Evolutionary conservation across 2,888 invertebrate species (phyloP), one percentile per base, ranked within the genome.

Genomic region (Sepioteuthis lessoniana): DNA sequence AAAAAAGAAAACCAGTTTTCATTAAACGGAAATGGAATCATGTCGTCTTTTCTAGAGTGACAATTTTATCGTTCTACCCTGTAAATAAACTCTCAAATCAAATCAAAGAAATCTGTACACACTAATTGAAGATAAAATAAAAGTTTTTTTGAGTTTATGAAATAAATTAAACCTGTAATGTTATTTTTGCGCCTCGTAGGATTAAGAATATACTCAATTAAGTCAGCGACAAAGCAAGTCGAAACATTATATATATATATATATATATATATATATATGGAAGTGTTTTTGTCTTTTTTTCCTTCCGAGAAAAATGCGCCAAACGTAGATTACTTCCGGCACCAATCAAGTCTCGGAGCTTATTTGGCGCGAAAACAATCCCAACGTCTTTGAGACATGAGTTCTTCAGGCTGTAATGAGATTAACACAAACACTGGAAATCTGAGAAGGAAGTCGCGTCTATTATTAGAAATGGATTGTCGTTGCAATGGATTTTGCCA

Each of bases 251-350:
- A n/a, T n/a, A n/a, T n/a, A n/a, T n/a, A n/a, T n/a, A n/a, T n/a
- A n/a, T n/a, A n/a, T n/a, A n/a, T n/a, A n/a, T n/a, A n/a, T n/a
- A n/a, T n/a, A n/a, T n/a, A n/a, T n/a, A n/a, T n/a, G n/a, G n/a
- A n/a, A n/a, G n/a, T n/a, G n/a, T n/a, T n/a, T n/a, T n/a, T n/a
- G n/a, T n/a, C n/a, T n/a, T n/a, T n/a, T n/a, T n/a, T n/a, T n/a
- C n/a, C n/a, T 35, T 10, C n/a, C 16, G 76, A 7, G 10, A 8
- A 31, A 76, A 76, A 76, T 3, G 16, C 76, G 76, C 76, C 35
- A 76, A 76, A n/a, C n/a, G 76, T 76, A 76, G 76, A 76, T 76
- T 76, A 76, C 76, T 35, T 76, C 76, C n/a, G 76, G 76, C 76
- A n/a, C 76, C 76, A 16, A 76, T 16, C n/a, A 76, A 35, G 76